Percentiles rank a stretch among this genome's conserved stretches.
These are phyloP conservation scores for Apodemia mormo DNA, from an alignment of 2,888 invertebrate genomes.

Conservation along the genomic window DNA sequence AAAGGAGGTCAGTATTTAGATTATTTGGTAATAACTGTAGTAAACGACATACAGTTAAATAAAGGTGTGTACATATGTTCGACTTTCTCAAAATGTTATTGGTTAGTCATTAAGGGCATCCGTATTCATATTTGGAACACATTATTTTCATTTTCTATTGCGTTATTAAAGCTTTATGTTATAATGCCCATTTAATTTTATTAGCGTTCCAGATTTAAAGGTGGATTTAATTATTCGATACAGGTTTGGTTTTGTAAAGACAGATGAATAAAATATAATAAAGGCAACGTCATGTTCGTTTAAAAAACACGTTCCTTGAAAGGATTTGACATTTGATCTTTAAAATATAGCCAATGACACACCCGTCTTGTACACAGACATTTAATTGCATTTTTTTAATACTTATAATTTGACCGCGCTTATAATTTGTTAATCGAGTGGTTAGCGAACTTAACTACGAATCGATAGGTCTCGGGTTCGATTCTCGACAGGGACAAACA, in stretches of 20 bases:
- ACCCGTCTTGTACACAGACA: no score
- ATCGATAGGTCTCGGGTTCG: no score
- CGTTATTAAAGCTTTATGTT: not conserved
- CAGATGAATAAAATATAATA: not conserved
- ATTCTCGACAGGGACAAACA: no score
- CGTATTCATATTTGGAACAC: slow-evolving; percentile 10
- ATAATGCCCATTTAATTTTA: slow-evolving; percentile 25
- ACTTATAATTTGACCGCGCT: no score
- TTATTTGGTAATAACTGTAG: slow-evolving; percentile 41
- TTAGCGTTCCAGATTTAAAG: not conserved
- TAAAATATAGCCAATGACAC: no score
- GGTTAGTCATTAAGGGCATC: slow-evolving; percentile 68
- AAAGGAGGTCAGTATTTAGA: slow-evolving; percentile 41
- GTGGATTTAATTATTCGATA: not conserved
- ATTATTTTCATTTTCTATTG: not conserved
- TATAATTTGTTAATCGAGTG: no score
- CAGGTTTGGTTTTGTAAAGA: not conserved
- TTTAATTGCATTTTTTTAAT: no score
- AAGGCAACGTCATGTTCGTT: no score
- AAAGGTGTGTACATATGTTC: slow-evolving; percentile 50
- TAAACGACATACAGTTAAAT: slow-evolving; percentile 42
- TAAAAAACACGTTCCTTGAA: no score
- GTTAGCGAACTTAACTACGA: no score
- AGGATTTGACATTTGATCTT: no score
- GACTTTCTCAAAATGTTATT: slow-evolving; percentile 71